A percentile compares a stretch with the other conserved stretches of the same genome.
phyloP scores from a whole-genome alignment of 2,113 vertebrate genomes.

The Puffinus mauretanicus region DNA sequence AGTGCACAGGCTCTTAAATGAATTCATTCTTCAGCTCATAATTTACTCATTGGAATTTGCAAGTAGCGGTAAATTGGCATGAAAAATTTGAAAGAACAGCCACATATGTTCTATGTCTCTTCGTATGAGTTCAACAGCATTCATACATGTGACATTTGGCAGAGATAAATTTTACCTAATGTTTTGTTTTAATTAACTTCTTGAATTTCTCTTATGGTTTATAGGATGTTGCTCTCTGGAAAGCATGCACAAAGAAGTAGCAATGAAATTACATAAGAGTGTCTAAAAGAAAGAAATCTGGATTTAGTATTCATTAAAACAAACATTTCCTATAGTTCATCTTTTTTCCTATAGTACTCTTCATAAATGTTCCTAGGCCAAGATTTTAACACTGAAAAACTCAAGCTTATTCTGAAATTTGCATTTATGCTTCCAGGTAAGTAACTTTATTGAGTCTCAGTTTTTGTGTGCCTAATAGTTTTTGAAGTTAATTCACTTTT shows the following conservation, averaged over 20 bases:
- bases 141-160: neutral
- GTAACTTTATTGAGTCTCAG: neutral
- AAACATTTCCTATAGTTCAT: neutral
- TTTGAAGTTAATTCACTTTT: neutral
- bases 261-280: neutral
- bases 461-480: neutral
- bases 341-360: neutral
- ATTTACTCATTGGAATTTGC: constrained; percentile 3
- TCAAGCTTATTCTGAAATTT: neutral
- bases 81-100: neutral
- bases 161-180: neutral
- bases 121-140: neutral
- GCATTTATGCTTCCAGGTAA: neutral
- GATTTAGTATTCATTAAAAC: neutral
- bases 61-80: neutral
- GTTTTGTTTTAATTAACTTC: constrained; percentile 19
- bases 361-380: neutral
- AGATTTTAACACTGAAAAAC: neutral
- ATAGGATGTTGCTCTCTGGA: neutral
- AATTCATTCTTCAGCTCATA: neutral
- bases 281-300: neutral
- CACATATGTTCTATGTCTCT: neutral
- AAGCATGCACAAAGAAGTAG: neutral
- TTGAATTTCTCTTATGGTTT: neutral
- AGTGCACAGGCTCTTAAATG: neutral